These are phyloP conservation scores for Argynnis bischoffii DNA, from an alignment of 2,888 invertebrate genomes.

Conservation along the genomic window DNA sequence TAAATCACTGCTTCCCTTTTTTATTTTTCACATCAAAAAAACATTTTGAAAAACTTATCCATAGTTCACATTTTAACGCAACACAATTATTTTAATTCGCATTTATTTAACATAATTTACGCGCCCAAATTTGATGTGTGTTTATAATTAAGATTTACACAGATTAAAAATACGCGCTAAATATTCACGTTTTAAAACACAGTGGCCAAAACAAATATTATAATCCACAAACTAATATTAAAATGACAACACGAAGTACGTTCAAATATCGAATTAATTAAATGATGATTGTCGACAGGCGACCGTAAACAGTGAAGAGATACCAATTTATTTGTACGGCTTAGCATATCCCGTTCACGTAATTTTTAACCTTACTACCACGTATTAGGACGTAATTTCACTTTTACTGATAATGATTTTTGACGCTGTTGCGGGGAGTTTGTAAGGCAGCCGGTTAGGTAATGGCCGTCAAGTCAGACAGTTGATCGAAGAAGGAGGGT, in stretches of 20 bases:
- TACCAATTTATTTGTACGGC: constrained; percentile 55
- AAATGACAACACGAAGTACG: constrained; percentile 62
- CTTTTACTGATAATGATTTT: constrained; percentile 39
- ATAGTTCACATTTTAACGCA: constrained; percentile 13
- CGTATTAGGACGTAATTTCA: constrained; percentile 45
- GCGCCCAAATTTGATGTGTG: constrained; percentile 17
- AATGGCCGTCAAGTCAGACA: constrained; percentile 73
- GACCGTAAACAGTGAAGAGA: constrained; percentile 70
- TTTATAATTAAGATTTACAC: background rate
- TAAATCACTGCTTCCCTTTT: constrained; percentile 30
- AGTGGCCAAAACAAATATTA: constrained; percentile 17
- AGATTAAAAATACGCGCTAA: constrained; percentile 17
- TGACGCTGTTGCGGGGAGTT: constrained; percentile 55
- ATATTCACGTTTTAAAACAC: constrained; percentile 16
- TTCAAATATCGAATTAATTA: constrained; percentile 78
- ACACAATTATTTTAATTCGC: background rate
- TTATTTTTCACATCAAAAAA: constrained; percentile 23
- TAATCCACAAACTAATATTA: constrained; percentile 36
- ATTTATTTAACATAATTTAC: constrained; percentile 1
- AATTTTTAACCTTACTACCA: constrained; percentile 54
- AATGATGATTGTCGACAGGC: constrained; percentile 68
- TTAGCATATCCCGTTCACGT: constrained; percentile 38
- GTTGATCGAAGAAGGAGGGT: constrained; percentile 76
- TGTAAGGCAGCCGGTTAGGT: constrained; percentile 74
- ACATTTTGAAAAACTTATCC: constrained; percentile 1